A percentile compares a stretch with the other conserved stretches of the same genome.
phyloP scores from a whole-genome alignment of 2,113 vertebrate species.

The Nibea albiflora region DNA sequence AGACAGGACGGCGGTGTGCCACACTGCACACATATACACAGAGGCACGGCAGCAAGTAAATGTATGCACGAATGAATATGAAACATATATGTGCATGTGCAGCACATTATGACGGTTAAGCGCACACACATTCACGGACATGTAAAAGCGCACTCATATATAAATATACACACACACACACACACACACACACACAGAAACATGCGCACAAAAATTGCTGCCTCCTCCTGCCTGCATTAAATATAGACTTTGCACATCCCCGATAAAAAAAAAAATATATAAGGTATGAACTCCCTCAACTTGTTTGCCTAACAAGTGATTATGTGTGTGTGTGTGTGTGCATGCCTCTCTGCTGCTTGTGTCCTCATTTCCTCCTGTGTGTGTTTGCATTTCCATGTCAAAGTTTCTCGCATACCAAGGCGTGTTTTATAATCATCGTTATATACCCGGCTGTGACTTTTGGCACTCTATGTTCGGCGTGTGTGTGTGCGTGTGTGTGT shows the following conservation, averaged over 20 bases:
- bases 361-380: conserved; percentile 52
- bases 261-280: conserved; percentile 66
- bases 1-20: conserved; percentile 66
- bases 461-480: conserved; percentile 32
- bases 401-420: conserved; percentile 67
- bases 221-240: conserved; percentile 63
- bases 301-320: conserved; percentile 48
- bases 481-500: conserved; percentile 5
- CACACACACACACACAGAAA: neutral
- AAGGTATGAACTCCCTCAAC: conserved; percentile 65
- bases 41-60: conserved; percentile 44
- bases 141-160: too few relatives aligned
- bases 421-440: conserved; percentile 60
- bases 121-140: neutral
- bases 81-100: conserved; percentile 15
- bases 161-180: neutral
- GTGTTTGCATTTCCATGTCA: conserved; percentile 71
- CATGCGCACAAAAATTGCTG: conserved; percentile 36
- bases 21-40: conserved; percentile 61
- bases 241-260: conserved; percentile 78
- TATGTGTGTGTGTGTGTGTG: conserved; percentile 31
- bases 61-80: conserved; percentile 49
- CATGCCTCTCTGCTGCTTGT: conserved; percentile 17
- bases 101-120: neutral
- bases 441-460: conserved; percentile 60